Conservation (phyloP, 2,888 invertebrate species). For the Sclerodermus sp. region DNA sequence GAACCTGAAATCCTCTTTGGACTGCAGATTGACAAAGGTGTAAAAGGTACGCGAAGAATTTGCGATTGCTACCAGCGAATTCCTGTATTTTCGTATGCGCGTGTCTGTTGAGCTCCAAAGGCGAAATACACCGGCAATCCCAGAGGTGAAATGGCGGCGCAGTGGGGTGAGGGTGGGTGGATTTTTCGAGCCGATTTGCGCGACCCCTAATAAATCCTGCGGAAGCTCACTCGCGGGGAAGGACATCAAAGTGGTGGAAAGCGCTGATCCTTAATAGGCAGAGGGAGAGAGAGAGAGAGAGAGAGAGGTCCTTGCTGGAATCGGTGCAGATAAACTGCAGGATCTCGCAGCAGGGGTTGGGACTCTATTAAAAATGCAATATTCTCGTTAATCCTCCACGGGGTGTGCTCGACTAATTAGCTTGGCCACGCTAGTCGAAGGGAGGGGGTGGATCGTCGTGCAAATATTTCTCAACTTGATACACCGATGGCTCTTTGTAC, state of each 20-base stretch:
- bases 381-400: conserved; percentile 49
- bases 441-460: conserved; percentile 1
- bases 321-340: conserved; percentile 11
- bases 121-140: too few relatives aligned
- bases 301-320: conserved; percentile 27
- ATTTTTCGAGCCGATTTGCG: conserved; percentile 17
- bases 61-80: too few relatives aligned
- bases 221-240: conserved; percentile 12
- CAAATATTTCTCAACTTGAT: too few relatives aligned
- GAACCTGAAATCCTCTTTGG: too few relatives aligned
- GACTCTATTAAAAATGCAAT: conserved; percentile 54
- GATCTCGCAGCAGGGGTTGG: conserved; percentile 7
- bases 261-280: conserved; percentile 16
- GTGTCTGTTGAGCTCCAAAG: too few relatives aligned
- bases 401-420: conserved; percentile 53
- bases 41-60: too few relatives aligned
- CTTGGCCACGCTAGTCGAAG: conserved; percentile 9
- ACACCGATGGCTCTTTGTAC: too few relatives aligned
- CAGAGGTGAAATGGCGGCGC: too few relatives aligned
- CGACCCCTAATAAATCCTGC: conserved; percentile 19
- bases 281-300: conserved; percentile 18
- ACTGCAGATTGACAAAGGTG: too few relatives aligned
- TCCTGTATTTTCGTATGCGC: too few relatives aligned
- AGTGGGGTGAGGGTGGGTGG: neutral
- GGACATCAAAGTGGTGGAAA: conserved; percentile 21